Evolutionary conservation across 2,113 vertebrate genomes (phyloP).

Genomic region (Malurus melanocephalus): DNA sequence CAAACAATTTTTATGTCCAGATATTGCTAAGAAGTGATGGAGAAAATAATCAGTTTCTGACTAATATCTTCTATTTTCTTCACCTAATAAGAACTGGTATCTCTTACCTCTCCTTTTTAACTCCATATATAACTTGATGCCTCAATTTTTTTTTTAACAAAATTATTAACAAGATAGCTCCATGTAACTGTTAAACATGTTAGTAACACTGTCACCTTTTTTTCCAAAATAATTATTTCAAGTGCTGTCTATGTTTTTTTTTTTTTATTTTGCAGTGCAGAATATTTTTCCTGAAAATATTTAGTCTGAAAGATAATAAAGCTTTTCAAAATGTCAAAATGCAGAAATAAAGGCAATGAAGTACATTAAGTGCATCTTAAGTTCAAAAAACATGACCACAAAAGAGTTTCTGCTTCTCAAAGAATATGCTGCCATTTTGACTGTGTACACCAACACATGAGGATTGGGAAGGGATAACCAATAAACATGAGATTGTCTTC

Average conservation of each 20-base stretch:
- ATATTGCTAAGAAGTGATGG: not conserved
- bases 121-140: not conserved
- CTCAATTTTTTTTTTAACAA: not conserved
- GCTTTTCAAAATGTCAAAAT: not conserved
- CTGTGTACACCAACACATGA: not conserved
- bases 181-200: not conserved
- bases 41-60: not conserved
- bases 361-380: not conserved
- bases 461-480: not conserved
- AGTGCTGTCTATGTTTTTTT: not conserved
- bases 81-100: not conserved
- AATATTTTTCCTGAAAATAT: not conserved
- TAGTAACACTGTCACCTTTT: not conserved
- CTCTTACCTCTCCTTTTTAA: not conserved
- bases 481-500: not conserved
- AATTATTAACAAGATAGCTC: not conserved
- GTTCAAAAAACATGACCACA: not conserved
- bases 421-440: not conserved
- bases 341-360: not conserved
- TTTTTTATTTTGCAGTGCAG: not conserved
- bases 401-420: not conserved
- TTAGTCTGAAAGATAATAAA: not conserved
- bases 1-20: not conserved
- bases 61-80: not conserved
- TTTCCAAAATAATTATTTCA: not conserved